These are phyloP conservation scores for Diphyllodes magnificus DNA, from an alignment of 2,113 vertebrate genomes.

Conservation along the genomic window DNA sequence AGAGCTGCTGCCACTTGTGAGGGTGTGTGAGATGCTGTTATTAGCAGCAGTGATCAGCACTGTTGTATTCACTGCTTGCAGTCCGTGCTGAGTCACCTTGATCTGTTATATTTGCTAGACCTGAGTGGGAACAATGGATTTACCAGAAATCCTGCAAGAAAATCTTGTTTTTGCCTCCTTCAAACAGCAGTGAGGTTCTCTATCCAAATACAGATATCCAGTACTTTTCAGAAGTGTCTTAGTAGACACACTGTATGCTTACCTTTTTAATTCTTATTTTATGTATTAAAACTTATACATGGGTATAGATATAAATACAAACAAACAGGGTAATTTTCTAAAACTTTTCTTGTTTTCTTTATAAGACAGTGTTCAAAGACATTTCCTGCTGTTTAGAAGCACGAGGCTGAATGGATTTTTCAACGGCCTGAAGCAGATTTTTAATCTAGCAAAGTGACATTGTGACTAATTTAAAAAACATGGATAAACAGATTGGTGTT, in stretches of 20 bases:
- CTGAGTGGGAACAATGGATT: not conserved
- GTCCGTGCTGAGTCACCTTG: not conserved
- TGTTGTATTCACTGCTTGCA: not conserved
- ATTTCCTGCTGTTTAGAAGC: not conserved
- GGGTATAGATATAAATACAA: fast-evolving
- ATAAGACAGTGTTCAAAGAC: not conserved
- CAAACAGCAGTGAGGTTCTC: not conserved
- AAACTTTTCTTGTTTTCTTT: not conserved
- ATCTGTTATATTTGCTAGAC: not conserved
- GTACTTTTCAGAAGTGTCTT: not conserved
- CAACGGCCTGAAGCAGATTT: not conserved
- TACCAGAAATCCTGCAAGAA: not conserved
- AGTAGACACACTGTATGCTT: not conserved
- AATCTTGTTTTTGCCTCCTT: not conserved
- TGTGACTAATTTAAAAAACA: not conserved
- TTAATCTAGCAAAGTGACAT: not conserved
- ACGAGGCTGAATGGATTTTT: not conserved
- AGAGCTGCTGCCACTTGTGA: not conserved
- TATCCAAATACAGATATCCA: not conserved
- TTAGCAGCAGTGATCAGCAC: not conserved
- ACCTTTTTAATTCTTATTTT: not conserved
- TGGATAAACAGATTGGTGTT: not conserved
- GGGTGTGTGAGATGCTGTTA: not conserved
- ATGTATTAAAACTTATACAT: not conserved
- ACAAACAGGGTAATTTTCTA: not conserved